Conservation (phyloP, 2,113 vertebrate genomes). For the Nycticryphes semicollaris region DNA sequence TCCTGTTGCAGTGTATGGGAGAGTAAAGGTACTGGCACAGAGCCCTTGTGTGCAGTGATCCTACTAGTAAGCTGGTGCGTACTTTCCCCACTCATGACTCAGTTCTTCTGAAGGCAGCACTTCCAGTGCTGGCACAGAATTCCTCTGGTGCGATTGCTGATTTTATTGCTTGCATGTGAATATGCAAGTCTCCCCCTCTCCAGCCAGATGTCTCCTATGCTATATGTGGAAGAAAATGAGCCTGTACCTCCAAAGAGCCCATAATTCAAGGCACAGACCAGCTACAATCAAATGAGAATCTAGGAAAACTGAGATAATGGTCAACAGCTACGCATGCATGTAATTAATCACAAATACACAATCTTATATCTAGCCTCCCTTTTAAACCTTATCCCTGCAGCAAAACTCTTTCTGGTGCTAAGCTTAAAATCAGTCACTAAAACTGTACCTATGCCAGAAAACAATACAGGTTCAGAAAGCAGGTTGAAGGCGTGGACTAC, state of each 20-base stretch:
- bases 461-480: neutral
- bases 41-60: neutral
- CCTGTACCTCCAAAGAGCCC: neutral
- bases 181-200: neutral
- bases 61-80: fast-evolving
- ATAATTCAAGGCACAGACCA: neutral
- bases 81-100: neutral
- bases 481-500: neutral
- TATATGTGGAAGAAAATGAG: neutral
- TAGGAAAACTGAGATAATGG: neutral
- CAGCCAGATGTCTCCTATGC: neutral
- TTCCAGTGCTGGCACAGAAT: neutral
- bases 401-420: neutral
- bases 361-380: neutral
- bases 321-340: neutral
- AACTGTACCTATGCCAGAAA: neutral
- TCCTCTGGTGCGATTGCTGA: neutral
- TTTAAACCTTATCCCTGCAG: neutral
- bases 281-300: neutral
- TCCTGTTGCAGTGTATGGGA: neutral
- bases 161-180: neutral
- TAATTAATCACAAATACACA: neutral
- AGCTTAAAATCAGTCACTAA: neutral
- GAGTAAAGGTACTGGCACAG: neutral
- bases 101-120: neutral